Percentiles rank a stretch among this genome's conserved stretches.
These are phyloP conservation scores for Sciurus vulgaris DNA, from an alignment of 2,797 vertebrate genomes.

Conservation along the genomic window DNA sequence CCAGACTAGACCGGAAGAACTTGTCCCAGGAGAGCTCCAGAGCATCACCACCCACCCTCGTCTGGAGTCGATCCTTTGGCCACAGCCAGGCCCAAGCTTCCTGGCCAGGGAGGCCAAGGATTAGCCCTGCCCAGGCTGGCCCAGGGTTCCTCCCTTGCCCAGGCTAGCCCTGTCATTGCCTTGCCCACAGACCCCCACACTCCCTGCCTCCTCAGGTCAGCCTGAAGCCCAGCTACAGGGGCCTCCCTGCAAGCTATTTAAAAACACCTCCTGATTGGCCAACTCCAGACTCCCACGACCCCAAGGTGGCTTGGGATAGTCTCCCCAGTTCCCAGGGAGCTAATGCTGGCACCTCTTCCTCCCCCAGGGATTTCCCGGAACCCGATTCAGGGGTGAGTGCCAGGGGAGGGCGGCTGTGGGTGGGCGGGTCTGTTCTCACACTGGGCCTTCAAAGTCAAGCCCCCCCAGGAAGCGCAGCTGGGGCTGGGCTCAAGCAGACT, in stretches of 20 bases:
- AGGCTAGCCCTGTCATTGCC: background rate
- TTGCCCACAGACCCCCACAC: background rate
- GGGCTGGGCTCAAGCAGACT: background rate
- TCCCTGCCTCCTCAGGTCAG: background rate
- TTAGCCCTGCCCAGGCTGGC: background rate
- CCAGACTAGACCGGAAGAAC: background rate
- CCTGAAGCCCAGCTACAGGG: background rate
- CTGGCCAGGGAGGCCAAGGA: background rate
- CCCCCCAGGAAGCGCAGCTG: too few relatives aligned
- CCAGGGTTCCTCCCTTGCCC: background rate
- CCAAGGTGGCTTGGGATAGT: background rate
- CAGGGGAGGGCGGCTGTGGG: background rate
- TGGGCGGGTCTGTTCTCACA: background rate
- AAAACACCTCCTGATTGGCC: background rate
- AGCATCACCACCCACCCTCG: background rate
- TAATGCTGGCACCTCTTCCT: background rate
- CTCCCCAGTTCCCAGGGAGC: background rate
- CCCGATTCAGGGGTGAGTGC: conserved; percentile 86
- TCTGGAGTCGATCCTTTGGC: background rate
- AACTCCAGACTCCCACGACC: background rate
- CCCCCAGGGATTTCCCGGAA: conserved; percentile 86
- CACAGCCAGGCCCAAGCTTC: background rate
- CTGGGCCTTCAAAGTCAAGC: too few relatives aligned
- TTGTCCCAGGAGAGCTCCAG: background rate
- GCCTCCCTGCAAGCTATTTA: background rate